Conservation (phyloP, 1,140 invertebrate genomes). For the Battus philenor region DNA sequence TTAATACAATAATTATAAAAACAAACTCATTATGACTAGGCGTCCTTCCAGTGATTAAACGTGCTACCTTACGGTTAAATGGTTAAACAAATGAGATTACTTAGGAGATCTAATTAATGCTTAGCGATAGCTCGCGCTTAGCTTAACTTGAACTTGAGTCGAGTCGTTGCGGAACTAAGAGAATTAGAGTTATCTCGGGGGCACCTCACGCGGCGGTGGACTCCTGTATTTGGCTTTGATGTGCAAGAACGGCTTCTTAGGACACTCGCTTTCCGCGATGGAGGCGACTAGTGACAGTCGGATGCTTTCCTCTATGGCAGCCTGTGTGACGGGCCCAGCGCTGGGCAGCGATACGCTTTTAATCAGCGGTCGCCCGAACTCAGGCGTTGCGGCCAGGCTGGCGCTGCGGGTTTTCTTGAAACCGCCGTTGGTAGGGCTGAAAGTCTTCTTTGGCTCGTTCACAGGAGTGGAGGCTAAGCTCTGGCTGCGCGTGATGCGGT, state of each 20-base stretch:
- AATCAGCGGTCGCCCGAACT: slow-evolving; percentile 35
- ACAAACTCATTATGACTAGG: slow-evolving; percentile 70
- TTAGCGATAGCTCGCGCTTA: slow-evolving; percentile 33
- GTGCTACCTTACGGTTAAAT: slow-evolving; percentile 33
- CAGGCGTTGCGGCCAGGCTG: slow-evolving; percentile 45
- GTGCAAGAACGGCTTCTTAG: slow-evolving; percentile 79
- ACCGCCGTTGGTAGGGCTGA: slow-evolving; percentile 29
- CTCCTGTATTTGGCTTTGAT: slow-evolving; percentile 85
- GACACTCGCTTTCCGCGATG: slow-evolving; percentile 44
- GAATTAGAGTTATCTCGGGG: slow-evolving; percentile 59
- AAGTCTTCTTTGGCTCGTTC: slow-evolving; percentile 37
- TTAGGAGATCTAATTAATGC: slow-evolving; percentile 58
- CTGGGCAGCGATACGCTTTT: slow-evolving; percentile 40
- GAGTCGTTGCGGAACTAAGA: not conserved
- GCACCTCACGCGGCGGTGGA: slow-evolving; percentile 76
- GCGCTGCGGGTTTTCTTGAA: slow-evolving; percentile 61
- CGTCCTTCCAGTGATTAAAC: slow-evolving; percentile 26
- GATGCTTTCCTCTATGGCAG: slow-evolving; percentile 71
- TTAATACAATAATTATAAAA: slow-evolving; percentile 35
- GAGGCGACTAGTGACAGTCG: slow-evolving; percentile 55
- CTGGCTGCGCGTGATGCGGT: slow-evolving; percentile 47
- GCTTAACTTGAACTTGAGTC: slow-evolving; percentile 11
- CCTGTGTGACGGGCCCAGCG: slow-evolving; percentile 56
- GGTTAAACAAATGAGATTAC: slow-evolving; percentile 52
- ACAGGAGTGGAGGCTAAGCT: slow-evolving; percentile 54